Evolutionary conservation across 2,888 invertebrate genomes (phyloP).

Genomic region (Thecophora atra): DNA sequence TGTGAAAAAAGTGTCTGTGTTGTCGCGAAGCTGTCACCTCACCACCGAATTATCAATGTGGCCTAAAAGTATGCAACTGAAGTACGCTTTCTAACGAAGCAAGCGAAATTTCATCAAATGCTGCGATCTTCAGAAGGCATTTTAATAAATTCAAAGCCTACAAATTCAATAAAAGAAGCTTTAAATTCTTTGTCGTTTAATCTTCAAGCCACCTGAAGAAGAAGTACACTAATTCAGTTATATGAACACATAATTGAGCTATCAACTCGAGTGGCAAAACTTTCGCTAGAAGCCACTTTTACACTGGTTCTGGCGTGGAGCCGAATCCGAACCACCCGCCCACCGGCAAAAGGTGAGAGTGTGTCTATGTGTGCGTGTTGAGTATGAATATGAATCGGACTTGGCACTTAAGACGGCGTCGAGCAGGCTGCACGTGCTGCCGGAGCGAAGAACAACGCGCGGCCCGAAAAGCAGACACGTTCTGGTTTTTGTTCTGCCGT

Average conservation of each 20-base stretch:
- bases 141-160: too few relatives aligned
- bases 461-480: not conserved
- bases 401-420: constrained; percentile 16
- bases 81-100: too few relatives aligned
- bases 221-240: constrained; percentile 44
- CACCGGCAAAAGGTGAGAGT: not conserved
- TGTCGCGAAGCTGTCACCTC: too few relatives aligned
- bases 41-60: too few relatives aligned
- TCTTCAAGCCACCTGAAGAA: constrained; percentile 23
- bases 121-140: too few relatives aligned
- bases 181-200: too few relatives aligned
- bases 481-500: not conserved
- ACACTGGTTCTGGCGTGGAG: constrained; percentile 26
- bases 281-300: constrained; percentile 36
- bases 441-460: not conserved
- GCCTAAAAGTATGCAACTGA: too few relatives aligned
- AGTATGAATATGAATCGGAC: constrained; percentile 11
- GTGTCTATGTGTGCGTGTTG: not conserved
- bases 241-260: constrained; percentile 44
- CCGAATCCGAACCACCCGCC: constrained; percentile 26
- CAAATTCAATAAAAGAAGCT: too few relatives aligned
- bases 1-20: too few relatives aligned
- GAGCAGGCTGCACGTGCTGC: constrained; percentile 24
- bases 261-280: constrained; percentile 42
- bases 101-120: too few relatives aligned